These are phyloP conservation scores for Oreohelix idahoensis DNA, from an alignment of 1,140 invertebrate genomes.

Conservation along the genomic window DNA sequence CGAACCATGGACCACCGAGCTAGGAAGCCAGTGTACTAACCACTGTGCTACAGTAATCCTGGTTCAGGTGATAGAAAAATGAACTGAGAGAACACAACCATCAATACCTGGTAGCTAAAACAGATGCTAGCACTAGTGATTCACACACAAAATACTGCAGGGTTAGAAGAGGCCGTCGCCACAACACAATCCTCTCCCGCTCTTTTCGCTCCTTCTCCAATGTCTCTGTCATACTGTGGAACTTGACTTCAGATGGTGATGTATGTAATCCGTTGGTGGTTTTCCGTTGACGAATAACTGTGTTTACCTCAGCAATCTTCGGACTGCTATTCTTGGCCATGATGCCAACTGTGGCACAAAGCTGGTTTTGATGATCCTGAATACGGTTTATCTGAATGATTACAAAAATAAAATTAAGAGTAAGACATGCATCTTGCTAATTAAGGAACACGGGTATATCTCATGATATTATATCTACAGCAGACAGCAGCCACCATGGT, in stretches of 20 bases:
- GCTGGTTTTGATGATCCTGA: conserved; percentile 25
- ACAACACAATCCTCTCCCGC: conserved; percentile 83
- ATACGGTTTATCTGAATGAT: conserved; percentile 37
- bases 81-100: conserved; percentile 25
- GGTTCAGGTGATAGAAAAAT: no score
- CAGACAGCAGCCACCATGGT: no score
- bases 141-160: conserved; percentile 88
- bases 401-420: no score
- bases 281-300: conserved; percentile 20
- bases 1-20: no score
- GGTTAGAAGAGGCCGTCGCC: conserved; percentile 87
- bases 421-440: no score
- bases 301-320: background rate
- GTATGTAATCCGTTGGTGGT: conserved; percentile 46
- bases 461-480: no score
- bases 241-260: conserved; percentile 23
- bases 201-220: conserved; percentile 67
- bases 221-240: conserved; percentile 41
- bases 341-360: conserved; percentile 22
- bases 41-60: no score
- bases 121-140: conserved; percentile 78
- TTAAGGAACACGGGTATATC: no score
- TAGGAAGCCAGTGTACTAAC: no score
- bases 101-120: conserved; percentile 75
- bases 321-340: conserved; percentile 26